phyloP scores from a whole-genome alignment of 1,140 invertebrate genomes.

The Plectus sambesii region DNA sequence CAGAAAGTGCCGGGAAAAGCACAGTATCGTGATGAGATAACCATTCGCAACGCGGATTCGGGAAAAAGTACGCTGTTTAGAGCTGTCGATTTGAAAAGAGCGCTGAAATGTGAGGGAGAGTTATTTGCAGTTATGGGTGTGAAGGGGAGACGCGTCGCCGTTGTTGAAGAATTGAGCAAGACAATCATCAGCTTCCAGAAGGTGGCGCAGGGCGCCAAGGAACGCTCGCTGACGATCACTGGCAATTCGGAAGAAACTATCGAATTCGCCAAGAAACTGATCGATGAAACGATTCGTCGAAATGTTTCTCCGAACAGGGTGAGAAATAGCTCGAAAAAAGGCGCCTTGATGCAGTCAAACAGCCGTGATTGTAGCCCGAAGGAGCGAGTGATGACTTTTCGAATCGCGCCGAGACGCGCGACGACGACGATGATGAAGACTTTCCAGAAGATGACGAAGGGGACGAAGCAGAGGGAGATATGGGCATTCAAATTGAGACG shows the following conservation, averaged over 20 bases:
- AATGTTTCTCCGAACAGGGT: constrained; percentile 38
- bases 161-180: constrained; percentile 92
- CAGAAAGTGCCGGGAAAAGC: constrained; percentile 14
- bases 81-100: constrained; percentile 10
- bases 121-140: constrained; percentile 80
- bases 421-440: constrained; percentile 28
- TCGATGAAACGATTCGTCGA: constrained; percentile 39
- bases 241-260: constrained; percentile 31
- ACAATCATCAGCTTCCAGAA: constrained; percentile 95
- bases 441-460: no score
- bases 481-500: constrained; percentile 32
- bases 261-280: constrained; percentile 32
- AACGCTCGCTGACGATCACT: constrained; percentile 34
- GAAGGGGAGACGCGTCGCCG: constrained; percentile 86
- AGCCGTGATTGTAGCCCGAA: neutral
- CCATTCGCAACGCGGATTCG: constrained; percentile 28
- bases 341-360: neutral
- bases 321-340: constrained; percentile 11
- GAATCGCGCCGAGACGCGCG: neutral
- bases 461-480: constrained; percentile 25
- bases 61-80: constrained; percentile 26
- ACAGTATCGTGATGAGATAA: constrained; percentile 32
- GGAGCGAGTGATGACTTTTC: constrained; percentile 9
- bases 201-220: constrained; percentile 50
- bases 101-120: constrained; percentile 17